Evolutionary conservation across 1,140 invertebrate species (phyloP), one percentile per base, ranked within the genome.

Genomic region (Neodiprion lecontei): DNA sequence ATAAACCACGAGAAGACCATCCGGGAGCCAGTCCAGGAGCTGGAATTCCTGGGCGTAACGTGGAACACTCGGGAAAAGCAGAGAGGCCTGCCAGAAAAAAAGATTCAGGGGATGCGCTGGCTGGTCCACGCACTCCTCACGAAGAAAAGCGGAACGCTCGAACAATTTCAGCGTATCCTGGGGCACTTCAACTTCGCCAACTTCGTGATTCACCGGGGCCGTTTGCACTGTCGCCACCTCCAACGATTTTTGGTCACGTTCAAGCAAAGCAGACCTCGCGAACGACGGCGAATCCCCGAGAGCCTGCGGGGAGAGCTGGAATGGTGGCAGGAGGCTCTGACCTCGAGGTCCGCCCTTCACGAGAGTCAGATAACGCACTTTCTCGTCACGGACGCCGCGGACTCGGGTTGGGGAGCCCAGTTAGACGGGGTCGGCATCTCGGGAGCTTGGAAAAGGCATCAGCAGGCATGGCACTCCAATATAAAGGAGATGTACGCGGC

Each of bases 31-130:
- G 75, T 70, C 14, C 79, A 80, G 70, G n/a, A 65, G 70, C 14
- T 85, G 0, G 79, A 83, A 47, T 85, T 79, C 76, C 76, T 86
- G 7, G 83, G 84, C 10, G 73, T 86, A 9, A 73, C 69, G 9
- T 86, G 84, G 82, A 73, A 86, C 75, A 82, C 82, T 1, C 12
- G 28, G 10, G 10, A 14, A 47, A 28, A 72, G 3, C 70, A 48
- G 28, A 68, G 68, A 47, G 61, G 69, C 48, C 53, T 77, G 5
- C 71, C 74, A 65, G 23, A 47, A 10, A 65, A 48, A n/a, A 76
- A 74, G 48, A 47, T 11, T 12, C 12, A 48, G 23, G 12, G 4
- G 4, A 73, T 78, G 23, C 10, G 3, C 10, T 65, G 50, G 50
- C 14, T 67, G 14, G 1, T 67, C 7, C 28, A 12, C n/a, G 47